Evolutionary conservation across 2,888 invertebrate genomes (phyloP).

Genomic region (Chrysolina oricalcia): DNA sequence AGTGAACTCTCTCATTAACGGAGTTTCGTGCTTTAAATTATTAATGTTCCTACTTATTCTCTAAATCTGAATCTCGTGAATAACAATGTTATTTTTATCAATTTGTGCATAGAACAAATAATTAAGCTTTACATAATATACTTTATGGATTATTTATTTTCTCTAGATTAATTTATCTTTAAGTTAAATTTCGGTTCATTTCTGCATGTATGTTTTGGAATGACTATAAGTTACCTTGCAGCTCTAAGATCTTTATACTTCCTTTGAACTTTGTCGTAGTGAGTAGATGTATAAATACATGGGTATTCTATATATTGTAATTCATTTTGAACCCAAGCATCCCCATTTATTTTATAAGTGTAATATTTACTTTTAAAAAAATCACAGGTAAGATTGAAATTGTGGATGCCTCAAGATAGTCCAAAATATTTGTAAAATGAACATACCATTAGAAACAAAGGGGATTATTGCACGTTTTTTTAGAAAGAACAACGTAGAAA

Average conservation of each 20-base stretch:
- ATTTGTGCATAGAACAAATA: background rate
- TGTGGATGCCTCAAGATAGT: background rate
- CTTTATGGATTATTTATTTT: background rate
- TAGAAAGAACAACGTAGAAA: too few species aligned
- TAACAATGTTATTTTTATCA: background rate
- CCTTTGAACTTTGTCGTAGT: constrained; percentile 51
- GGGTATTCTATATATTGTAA: constrained; percentile 49
- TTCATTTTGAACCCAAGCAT: constrained; percentile 52
- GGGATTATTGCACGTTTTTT: too few species aligned
- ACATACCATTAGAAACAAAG: too few species aligned
- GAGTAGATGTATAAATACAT: constrained; percentile 56
- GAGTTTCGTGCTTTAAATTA: background rate
- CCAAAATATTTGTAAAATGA: too few species aligned
- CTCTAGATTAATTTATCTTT: background rate
- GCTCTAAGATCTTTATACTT: constrained; percentile 46
- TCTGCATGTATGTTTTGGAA: background rate
- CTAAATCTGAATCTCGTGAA: constrained; percentile 20
- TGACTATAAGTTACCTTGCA: constrained; percentile 17
- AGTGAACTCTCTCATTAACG: too few species aligned
- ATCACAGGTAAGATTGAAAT: background rate
- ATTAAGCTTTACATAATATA: too few species aligned
- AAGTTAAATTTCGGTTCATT: background rate
- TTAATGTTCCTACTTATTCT: background rate
- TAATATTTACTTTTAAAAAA: background rate
- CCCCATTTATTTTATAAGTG: constrained; percentile 24